Conservation (phyloP, 37 sponge, comb jelly and placozoan species). For the Ephydatia muelleri region DNA sequence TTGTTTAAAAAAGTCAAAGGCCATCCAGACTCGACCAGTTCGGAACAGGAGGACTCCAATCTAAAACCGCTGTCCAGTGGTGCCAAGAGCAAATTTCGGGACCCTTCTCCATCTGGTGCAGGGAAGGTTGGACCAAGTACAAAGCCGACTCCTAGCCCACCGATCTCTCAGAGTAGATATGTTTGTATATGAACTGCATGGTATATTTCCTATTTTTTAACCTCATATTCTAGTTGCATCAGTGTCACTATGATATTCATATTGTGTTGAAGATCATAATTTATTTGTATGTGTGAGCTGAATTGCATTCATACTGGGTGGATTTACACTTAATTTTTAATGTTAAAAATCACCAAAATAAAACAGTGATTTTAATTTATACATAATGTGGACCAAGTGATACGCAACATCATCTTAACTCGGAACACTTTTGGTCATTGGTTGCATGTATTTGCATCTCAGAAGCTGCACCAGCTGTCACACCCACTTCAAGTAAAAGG, state of each 20-base stretch:
- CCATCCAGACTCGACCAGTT: background rate
- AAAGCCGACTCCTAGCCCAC: background rate
- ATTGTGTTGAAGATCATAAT: background rate
- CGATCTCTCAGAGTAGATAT: background rate
- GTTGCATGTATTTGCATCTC: too few species aligned
- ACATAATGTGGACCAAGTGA: too few species aligned
- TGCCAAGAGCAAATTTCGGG: background rate
- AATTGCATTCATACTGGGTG: too few species aligned
- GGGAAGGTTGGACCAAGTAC: background rate
- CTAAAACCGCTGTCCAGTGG: background rate
- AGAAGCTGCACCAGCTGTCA: too few species aligned
- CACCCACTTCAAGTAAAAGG: too few species aligned
- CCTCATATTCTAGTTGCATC: background rate
- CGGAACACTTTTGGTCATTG: too few species aligned
- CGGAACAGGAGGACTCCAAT: background rate
- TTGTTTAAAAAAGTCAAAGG: background rate
- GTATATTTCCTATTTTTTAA: background rate
- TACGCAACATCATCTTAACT: too few species aligned
- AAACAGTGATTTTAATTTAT: too few species aligned
- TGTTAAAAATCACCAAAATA: conserved; percentile 6
- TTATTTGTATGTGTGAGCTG: background rate
- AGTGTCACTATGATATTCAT: background rate
- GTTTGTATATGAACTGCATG: background rate
- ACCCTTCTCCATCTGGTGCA: background rate
- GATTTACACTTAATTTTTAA: too few species aligned